Evolutionary conservation across 1,140 invertebrate species (phyloP).

Genomic region (Cydia splendana): DNA sequence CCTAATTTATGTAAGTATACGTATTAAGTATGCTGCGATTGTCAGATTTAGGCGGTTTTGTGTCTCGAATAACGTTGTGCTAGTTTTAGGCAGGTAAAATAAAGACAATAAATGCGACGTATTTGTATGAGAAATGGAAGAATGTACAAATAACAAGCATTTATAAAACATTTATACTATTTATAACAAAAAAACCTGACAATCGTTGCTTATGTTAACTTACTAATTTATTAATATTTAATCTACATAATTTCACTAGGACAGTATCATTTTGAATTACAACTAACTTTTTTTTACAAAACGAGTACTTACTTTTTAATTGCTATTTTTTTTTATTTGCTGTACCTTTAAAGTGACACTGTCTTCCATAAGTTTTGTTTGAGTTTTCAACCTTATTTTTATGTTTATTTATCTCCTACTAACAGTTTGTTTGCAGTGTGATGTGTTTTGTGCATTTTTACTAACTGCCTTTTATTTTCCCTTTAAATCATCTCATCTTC

Average conservation of each 20-base stretch:
- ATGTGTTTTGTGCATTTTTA: constrained; percentile 65
- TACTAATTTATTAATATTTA: constrained; percentile 46
- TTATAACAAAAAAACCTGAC: constrained; percentile 46
- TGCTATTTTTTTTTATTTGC: constrained; percentile 35
- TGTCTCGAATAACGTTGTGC: constrained; percentile 1
- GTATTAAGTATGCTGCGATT: constrained; percentile 61
- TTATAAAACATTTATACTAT: constrained; percentile 40
- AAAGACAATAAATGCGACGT: constrained; percentile 9
- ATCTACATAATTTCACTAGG: constrained; percentile 9
- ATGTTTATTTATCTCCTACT: constrained; percentile 51
- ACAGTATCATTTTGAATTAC: constrained; percentile 30
- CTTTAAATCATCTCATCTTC: constrained; percentile 49
- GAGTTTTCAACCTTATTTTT: constrained; percentile 48
- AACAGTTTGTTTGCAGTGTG: constrained; percentile 63
- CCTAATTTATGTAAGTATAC: constrained; percentile 67
- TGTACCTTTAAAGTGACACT: constrained; percentile 48
- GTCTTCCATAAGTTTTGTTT: constrained; percentile 43
- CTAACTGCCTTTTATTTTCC: constrained; percentile 67
- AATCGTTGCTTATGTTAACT: constrained; percentile 48
- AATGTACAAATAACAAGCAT: constrained; percentile 60
- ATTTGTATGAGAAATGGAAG: not conserved
- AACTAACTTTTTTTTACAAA: not conserved
- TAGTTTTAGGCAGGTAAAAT: not conserved
- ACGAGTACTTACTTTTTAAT: constrained; percentile 8
- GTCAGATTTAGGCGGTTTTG: constrained; percentile 50